phyloP scores from a whole-genome alignment of 2,113 vertebrate genomes.

The Pedionomus torquatus region DNA sequence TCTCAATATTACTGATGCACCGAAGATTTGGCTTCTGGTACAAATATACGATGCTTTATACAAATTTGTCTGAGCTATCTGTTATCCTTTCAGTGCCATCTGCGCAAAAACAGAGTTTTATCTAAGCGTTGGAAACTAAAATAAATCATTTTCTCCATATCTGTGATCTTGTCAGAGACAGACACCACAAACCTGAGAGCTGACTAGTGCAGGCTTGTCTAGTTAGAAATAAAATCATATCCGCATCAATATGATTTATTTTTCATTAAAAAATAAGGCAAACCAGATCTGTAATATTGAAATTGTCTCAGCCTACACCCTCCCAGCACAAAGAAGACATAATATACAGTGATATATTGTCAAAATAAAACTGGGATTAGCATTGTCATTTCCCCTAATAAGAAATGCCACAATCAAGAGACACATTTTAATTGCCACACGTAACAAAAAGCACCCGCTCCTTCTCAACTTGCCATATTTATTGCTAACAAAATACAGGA shows the following conservation, averaged over 20 bases:
- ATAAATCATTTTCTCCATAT: slow-evolving; percentile 46
- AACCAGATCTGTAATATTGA: neutral
- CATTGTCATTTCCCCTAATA: neutral
- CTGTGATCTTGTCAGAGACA: slow-evolving; percentile 40
- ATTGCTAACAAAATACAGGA: neutral
- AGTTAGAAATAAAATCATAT: slow-evolving; percentile 40
- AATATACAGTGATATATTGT: neutral
- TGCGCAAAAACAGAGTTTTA: slow-evolving; percentile 33
- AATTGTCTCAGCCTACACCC: neutral
- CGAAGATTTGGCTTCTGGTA: neutral
- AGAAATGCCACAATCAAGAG: neutral
- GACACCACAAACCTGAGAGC: slow-evolving; percentile 40
- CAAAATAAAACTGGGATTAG: neutral
- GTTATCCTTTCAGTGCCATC: slow-evolving; percentile 45
- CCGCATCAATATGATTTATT: slow-evolving; percentile 20
- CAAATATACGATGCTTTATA: neutral
- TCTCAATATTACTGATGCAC: neutral
- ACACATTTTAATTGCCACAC: neutral
- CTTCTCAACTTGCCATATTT: neutral
- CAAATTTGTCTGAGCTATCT: slow-evolving; percentile 1
- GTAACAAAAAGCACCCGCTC: neutral
- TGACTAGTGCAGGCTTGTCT: slow-evolving; percentile 55
- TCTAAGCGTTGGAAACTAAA: slow-evolving; percentile 19
- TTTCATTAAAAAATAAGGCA: slow-evolving; percentile 26
- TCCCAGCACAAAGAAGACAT: neutral